Base-by-base conservation (phyloP, 2,888 invertebrate genomes). In the Dysmachus trigonus region DNA sequence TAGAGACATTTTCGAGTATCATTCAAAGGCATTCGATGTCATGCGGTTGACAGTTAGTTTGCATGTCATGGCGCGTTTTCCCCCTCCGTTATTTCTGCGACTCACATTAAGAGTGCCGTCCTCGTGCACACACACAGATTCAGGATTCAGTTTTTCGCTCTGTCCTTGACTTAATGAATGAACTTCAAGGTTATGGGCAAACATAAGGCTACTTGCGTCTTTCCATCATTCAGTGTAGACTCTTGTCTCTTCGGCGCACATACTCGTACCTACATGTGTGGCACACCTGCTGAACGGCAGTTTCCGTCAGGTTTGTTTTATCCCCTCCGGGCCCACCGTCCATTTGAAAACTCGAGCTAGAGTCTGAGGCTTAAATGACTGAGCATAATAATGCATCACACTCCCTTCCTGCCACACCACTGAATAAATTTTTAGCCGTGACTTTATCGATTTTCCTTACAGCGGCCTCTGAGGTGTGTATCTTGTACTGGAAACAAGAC, bases 151-250 rank as follows among this genome's bases (percentile, higher is more conserved):
- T 38, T 76, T 76, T 76, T 38, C 10, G 35, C 76, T 33, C 22
- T 51, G 79, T 41, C 79, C 79, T 79, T 79, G 79, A 79, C 79
- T 79, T 79, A 79, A 79, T 79, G 79, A 79, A 79, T 51, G 79
- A 51, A 79, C 79, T 79, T 79, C 79, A 79, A 79, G 79, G 79
- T 79, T 79, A 79, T 41, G 79, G 51, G 51, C 51, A 41, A 79
- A 51, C 30, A 51, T 27, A 79, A 79, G 51, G 30, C 22, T 41
- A 47, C 47, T 22, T 79, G 27, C n/a, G 41, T 18, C 79, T 22
- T 38, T n/a, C n/a, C n/a, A n/a, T 10, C 62, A 22, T 62, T 62
- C 62, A 2, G 27, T 8, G 18, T 18, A 22, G 18, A 7, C 62
- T 62, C 7, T 27, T 62, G 10, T 62, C 62, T 27, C 62, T 62